These are phyloP conservation scores for Mormyrus lacerda DNA, from an alignment of 2,113 vertebrate species.

Conservation along the genomic window DNA sequence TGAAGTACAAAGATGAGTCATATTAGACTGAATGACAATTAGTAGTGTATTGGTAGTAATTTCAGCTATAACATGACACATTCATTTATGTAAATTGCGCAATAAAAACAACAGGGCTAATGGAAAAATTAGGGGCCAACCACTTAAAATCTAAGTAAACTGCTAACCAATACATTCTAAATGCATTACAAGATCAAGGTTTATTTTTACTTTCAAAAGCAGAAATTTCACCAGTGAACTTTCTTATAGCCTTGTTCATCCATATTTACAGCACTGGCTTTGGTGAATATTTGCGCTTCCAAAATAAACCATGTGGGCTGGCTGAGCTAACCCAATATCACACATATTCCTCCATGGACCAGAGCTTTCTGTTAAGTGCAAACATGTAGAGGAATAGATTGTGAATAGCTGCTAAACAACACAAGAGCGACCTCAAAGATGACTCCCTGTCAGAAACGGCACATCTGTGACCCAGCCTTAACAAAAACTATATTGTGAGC, in stretches of 20 bases:
- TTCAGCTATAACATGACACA: not conserved
- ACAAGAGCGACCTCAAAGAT: not conserved
- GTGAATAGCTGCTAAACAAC: not conserved
- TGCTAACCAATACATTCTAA: not conserved
- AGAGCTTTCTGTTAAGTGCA: not conserved
- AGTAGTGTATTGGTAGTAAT: not conserved
- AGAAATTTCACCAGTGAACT: not conserved
- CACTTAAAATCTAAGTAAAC: not conserved
- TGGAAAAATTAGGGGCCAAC: not conserved
- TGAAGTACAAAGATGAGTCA: not conserved
- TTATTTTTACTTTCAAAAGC: not conserved
- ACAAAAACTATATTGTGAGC: not conserved
- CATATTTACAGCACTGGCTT: not conserved
- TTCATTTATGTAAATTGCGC: not conserved
- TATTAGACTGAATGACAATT: not conserved
- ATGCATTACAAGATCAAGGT: not conserved
- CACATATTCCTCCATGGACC: not conserved
- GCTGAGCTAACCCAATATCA: not conserved
- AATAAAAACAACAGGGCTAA: not conserved
- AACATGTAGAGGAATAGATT: not conserved
- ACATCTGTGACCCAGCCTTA: not conserved
- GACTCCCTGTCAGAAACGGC: not conserved
- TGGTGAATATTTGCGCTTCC: not conserved
- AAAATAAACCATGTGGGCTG: not conserved
- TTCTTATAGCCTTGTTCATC: not conserved